Percentiles rank a stretch among this genome's conserved stretches.
Conservation (phyloP, 2,888 invertebrate species). For the Urechis unicinctus region DNA sequence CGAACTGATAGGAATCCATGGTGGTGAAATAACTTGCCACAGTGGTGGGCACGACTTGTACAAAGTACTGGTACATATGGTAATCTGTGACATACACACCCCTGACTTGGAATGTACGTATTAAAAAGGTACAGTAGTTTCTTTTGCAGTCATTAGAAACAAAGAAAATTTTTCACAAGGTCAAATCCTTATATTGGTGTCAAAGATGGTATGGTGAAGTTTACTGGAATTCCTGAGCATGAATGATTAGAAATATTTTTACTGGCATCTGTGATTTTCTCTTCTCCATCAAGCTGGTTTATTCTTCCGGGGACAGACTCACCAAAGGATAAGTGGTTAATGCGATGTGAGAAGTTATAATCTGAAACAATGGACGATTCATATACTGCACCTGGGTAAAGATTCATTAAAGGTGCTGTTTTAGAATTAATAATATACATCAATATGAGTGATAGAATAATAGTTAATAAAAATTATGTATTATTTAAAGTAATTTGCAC, state of each 20-base stretch:
- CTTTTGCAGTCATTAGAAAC: no score
- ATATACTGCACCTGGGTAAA: no score
- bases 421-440: no score
- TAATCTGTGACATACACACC: slow-evolving; percentile 56
- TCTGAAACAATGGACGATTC: slow-evolving; percentile 53
- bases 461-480: no score
- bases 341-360: slow-evolving; percentile 93
- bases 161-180: no score
- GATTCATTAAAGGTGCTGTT: no score
- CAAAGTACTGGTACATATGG: slow-evolving; percentile 84
- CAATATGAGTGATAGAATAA: no score
- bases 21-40: slow-evolving; percentile 55
- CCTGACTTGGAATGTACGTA: no score
- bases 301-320: slow-evolving; percentile 80
- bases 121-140: no score
- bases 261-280: slow-evolving; percentile 69
- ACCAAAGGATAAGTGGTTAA: slow-evolving; percentile 90
- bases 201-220: no score
- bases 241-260: slow-evolving; percentile 24
- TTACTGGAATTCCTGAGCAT: neutral
- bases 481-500: no score
- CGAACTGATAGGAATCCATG: slow-evolving; percentile 74
- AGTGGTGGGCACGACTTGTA: slow-evolving; percentile 92
- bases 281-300: slow-evolving; percentile 92
- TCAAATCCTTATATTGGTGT: no score